Base-by-base conservation (phyloP, 1,140 invertebrate species). In the Charaxes varanes region DNA sequence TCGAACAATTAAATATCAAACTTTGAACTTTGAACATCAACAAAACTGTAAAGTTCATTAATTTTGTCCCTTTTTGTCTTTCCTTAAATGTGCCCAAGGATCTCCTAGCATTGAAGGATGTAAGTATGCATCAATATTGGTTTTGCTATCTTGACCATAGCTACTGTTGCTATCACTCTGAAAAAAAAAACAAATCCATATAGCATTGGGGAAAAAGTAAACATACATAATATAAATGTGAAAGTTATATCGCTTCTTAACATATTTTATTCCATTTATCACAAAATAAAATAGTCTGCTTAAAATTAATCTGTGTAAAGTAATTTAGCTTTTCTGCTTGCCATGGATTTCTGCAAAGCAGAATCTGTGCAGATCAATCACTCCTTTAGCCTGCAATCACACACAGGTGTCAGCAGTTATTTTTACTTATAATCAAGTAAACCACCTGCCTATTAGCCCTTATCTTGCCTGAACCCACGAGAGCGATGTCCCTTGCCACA, bases 41-140 rank as follows among this genome's bases (percentile, higher is more conserved):
- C 7, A 19, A 23, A 23, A 23, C 3, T 23, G n/a, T n/a, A n/a
- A 23, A 23, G 10, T n/a, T 23, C 3, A 23, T 6, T 23, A n/a
- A 31, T 31, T n/a, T n/a, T n/a, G n/a, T n/a, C n/a, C 2, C 2
- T 10, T 17, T 17, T 13, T 31, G 34, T 40, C 53, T 41, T 21
- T n/a, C n/a, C 53, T 35, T 5, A 80, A 45, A 23, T 62, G 55
- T 3, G 41, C 62, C 77, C 77, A 81, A 1, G 77, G 77, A 24
- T 81, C 77, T 62, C 77, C 58, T n/a, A 81, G 49, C 71, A 81
- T 81, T 30, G 73, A 63, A 4, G 73, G 73, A 34, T 81, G 71
- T 6, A 81, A 27, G 38, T 81, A 81, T 2, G 62, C 62, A 53
- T 81, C 70, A 35, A 81, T 77, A 26, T 38, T 57, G 14, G 4